phyloP scores from a whole-genome alignment of 2,113 vertebrate genomes.

The Hyperopisus bebe region DNA sequence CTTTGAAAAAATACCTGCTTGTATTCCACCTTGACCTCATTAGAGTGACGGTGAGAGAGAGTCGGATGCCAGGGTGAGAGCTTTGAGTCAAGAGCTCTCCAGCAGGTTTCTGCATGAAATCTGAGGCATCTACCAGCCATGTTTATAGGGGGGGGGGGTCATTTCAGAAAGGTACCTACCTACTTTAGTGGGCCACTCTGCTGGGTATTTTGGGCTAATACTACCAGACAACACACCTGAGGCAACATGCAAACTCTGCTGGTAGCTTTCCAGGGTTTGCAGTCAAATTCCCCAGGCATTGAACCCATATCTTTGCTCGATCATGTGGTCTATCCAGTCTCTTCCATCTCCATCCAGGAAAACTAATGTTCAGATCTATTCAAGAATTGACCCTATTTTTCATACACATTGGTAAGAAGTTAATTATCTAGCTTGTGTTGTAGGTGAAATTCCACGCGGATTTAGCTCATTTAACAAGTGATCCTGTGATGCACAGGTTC shows the following conservation, averaged over 20 bases:
- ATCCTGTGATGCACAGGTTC: background rate
- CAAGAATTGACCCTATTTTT: background rate
- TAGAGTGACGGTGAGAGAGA: slow-evolving; percentile 19
- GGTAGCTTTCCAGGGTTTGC: background rate
- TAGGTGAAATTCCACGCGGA: background rate
- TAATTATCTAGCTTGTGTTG: background rate
- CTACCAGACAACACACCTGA: background rate
- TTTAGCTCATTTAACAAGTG: background rate
- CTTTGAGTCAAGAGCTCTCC: background rate
- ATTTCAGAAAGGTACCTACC: background rate
- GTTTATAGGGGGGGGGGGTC: background rate
- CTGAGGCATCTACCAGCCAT: background rate
- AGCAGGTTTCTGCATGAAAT: background rate
- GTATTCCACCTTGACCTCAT: slow-evolving; percentile 29
- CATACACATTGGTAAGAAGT: background rate
- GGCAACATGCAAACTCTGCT: background rate
- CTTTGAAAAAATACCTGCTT: slow-evolving; percentile 23
- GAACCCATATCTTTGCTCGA: background rate
- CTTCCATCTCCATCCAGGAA: background rate
- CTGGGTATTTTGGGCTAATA: background rate
- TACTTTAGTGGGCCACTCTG: background rate
- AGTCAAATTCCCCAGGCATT: background rate
- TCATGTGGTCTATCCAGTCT: background rate
- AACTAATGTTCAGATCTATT: background rate
- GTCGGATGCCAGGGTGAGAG: slow-evolving; percentile 2